phyloP scores from a whole-genome alignment of 1,140 invertebrate species.

The Dinoponera quadriceps region DNA sequence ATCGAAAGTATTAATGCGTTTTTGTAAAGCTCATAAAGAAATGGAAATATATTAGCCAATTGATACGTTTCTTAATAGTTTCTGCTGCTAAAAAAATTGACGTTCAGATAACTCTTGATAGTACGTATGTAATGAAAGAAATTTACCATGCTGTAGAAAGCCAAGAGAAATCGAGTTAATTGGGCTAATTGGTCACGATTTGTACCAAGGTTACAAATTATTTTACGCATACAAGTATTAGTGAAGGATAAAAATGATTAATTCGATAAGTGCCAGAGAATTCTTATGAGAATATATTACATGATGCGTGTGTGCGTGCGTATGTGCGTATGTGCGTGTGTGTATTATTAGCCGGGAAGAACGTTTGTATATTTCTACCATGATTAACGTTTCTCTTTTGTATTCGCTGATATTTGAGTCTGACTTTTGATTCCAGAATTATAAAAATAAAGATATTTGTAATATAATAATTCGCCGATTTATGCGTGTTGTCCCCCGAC shows the following conservation, averaged over 20 bases:
- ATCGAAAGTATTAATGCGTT: constrained; percentile 6
- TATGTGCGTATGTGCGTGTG: constrained; percentile 2
- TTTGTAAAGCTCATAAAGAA: neutral
- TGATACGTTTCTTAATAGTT: neutral
- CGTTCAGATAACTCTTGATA: neutral
- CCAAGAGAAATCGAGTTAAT: constrained; percentile 1
- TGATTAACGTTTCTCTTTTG: constrained; percentile 17
- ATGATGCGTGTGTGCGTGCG: constrained; percentile 1
- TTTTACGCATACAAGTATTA: constrained; percentile 10
- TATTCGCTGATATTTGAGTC: constrained; percentile 35
- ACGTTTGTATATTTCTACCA: constrained; percentile 22
- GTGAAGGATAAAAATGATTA: constrained; percentile 8
- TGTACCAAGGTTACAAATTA: neutral
- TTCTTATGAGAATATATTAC: constrained; percentile 9
- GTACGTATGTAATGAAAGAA: neutral
- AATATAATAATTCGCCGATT: constrained; percentile 2
- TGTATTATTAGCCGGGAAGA: neutral
- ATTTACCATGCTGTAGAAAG: neutral
- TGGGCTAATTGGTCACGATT: neutral
- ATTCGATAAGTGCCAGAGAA: neutral
- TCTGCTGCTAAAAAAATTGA: constrained; percentile 1
- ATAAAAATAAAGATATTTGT: constrained; percentile 44
- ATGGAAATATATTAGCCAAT: neutral
- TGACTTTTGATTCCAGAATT: constrained; percentile 33
- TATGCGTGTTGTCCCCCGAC: neutral